These are phyloP conservation scores for Stercorarius parasiticus DNA, from an alignment of 2,113 vertebrate genomes.

Conservation along the genomic window DNA sequence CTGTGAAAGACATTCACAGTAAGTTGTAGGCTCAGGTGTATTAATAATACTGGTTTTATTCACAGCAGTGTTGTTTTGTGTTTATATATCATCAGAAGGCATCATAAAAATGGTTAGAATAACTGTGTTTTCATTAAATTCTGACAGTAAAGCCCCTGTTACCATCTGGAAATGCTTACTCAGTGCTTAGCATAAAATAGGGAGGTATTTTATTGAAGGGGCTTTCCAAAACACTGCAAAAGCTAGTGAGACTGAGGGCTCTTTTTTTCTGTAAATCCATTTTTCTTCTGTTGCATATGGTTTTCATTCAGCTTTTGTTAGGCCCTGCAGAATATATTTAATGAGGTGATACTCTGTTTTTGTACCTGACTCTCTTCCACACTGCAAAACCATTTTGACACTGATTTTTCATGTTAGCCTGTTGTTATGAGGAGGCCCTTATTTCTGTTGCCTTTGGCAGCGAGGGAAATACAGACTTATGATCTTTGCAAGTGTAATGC, in stretches of 20 bases:
- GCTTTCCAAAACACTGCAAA: neutral
- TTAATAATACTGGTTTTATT: neutral
- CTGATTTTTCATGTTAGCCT: neutral
- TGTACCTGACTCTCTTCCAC: neutral
- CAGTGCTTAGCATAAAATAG: neutral
- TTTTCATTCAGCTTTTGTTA: constrained; percentile 9
- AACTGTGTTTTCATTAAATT: neutral
- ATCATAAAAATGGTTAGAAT: neutral
- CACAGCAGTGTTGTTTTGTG: neutral
- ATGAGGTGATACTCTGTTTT: neutral
- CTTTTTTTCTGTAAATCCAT: neutral
- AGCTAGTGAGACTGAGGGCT: neutral
- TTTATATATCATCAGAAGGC: neutral
- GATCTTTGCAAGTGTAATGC: neutral
- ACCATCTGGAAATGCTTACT: constrained; percentile 17
- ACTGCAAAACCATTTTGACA: neutral
- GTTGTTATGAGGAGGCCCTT: neutral
- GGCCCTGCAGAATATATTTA: neutral
- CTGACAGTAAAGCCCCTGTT: neutral
- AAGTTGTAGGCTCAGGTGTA: neutral
- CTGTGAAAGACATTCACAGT: neutral
- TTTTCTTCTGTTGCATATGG: neutral
- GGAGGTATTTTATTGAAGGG: neutral
- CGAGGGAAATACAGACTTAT: neutral
- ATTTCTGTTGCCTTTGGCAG: neutral